Evolutionary conservation across 2,113 vertebrate species (phyloP), one percentile per base, ranked within the genome.

Genomic region (Colinus virginianus): DNA sequence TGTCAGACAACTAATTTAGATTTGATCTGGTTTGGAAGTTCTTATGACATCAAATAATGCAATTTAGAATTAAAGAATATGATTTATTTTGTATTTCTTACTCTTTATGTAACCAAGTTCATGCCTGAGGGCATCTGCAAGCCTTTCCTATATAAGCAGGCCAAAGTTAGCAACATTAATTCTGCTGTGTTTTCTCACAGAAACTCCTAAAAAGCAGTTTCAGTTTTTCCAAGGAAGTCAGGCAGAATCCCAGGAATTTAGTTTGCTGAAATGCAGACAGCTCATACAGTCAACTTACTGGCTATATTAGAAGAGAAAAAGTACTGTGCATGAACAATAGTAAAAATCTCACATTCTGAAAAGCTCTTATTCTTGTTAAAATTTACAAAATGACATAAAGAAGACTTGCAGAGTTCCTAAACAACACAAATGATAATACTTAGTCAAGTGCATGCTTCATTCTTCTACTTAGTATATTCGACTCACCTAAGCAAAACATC

Each of bases 11-110:
- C 90, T 95, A 88, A 88, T 91, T 95, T 91, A 90, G 91, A 87
- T 90, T 92, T 92, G 78, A 94, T 96, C 94, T 96, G 81, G 61
- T 84, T 88, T 90, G 84, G 82, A 91, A 96, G 88, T 88, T 93
- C 88, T 92, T 92, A 96, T 96, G 94, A 92, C 69, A 93, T 94
- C 88, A 95, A 92, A 90, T 94, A 94, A 96, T 88, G 82, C 78
- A 78, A 95, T 94, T 95, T 95, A 91, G 91, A 88, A 93, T 88
- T 93, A 94, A 96, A 93, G 78, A 55, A 38, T 90, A 75, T 96
- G 87, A 94, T 96, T 94, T 93, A 95, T 95, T 95, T 94, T 95
- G 48, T 90, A 92, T 94, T 93, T 94, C 74, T 89, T 91, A 70
- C 64, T 89, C 79, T 88, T 92, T 59, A 66, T 72, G 72, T 95